Base-by-base conservation (phyloP, 2,888 invertebrate genomes). In the Erebia palarica region DNA sequence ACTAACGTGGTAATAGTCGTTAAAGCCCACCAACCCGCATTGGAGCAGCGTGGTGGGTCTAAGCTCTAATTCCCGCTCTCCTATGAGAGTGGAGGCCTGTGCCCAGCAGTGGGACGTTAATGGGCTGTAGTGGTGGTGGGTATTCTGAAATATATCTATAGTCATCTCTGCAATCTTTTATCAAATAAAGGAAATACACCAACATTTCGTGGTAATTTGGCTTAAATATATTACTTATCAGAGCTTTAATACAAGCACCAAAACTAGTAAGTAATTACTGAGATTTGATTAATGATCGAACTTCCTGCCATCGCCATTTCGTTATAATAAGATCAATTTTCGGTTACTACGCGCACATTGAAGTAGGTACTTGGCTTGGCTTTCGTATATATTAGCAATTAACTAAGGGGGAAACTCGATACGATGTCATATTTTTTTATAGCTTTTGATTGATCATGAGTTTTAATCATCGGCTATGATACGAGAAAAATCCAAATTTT, bases 271-370 rank as follows among this genome's bases (percentile, higher is more conserved):
- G 65, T 70, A 70, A 70, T 69, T 73, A 57, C 58, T 44, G 64
- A 42, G 64, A 68, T 75, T 70, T 76, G 77, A 76, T 77, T 76
- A 75, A 77, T 76, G 76, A 64, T 49, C 58, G 75, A 75, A 76
- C 75, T 77, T 76, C 67, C 68, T 72, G 70, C 63, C 73, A 69
- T 65, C 69, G 70, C 69, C 71, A 68, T 69, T 74, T 74, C 72
- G 73, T 67, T 75, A 71, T 74, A 76, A 75, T 74, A 76, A 71
- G 69, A 73, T 76, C 72, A 74, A 75, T 73, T 74, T 74, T 76
- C 71, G 74, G 68, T 67, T 49, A 49, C 69, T 59, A 61, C 60
- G 66, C 65, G 42, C 60, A 68, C 65, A 68, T 59, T 49, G 61
- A 68, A 53, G 59, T n/a, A n/a, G n/a, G n/a, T 67, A 57, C 11